Conservation (phyloP, 2,888 invertebrate species). For the Geophilus truncorum region DNA sequence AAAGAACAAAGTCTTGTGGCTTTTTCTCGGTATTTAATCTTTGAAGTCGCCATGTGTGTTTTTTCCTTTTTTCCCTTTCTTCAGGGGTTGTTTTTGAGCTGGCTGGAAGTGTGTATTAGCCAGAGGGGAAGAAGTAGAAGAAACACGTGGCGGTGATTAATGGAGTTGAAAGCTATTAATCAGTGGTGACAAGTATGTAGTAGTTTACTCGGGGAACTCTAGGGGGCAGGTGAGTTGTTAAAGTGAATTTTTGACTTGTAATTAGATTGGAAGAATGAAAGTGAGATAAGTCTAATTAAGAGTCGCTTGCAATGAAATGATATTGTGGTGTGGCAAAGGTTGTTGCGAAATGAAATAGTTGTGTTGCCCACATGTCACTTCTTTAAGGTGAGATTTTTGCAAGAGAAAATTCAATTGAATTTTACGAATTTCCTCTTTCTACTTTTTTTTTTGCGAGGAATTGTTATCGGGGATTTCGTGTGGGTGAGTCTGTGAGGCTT, state of each 20-base stretch:
- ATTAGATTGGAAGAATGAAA: slow-evolving; percentile 21
- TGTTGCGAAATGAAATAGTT: background rate
- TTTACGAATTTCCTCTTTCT: too few relatives aligned
- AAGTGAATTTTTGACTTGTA: slow-evolving; percentile 22
- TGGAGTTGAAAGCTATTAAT: slow-evolving; percentile 20
- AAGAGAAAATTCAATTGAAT: too few relatives aligned
- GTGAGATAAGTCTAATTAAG: slow-evolving; percentile 1
- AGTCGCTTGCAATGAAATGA: background rate
- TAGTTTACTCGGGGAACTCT: background rate
- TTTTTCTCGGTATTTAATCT: slow-evolving; percentile 25
- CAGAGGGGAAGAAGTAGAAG: background rate
- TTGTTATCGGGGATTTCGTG: too few relatives aligned
- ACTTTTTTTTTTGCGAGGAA: too few relatives aligned
- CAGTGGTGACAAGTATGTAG: slow-evolving; percentile 11
- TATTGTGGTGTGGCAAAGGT: background rate
- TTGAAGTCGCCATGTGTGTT: slow-evolving; percentile 1
- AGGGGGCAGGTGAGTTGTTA: slow-evolving; percentile 16
- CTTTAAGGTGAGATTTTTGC: background rate
- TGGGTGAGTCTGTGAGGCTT: too few relatives aligned
- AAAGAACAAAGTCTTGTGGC: slow-evolving; percentile 27
- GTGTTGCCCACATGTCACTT: background rate
- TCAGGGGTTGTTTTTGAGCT: background rate
- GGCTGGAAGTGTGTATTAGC: background rate
- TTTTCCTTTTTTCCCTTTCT: background rate
- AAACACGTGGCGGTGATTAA: slow-evolving; percentile 16